phyloP scores from a whole-genome alignment of 2,113 vertebrate species.

The Gulo gulo region DNA sequence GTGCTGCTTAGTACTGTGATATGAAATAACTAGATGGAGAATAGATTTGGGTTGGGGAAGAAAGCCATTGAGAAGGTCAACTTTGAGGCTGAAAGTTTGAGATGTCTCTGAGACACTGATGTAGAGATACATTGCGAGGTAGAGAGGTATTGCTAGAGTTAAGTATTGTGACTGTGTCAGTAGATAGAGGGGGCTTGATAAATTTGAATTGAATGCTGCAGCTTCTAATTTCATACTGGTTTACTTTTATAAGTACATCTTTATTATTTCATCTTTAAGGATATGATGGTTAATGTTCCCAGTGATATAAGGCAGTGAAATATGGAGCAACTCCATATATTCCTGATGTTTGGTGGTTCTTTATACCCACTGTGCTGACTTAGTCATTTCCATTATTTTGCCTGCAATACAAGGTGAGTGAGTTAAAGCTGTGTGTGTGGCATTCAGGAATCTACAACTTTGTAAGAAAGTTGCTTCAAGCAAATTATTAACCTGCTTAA shows the following conservation, averaged over 20 bases:
- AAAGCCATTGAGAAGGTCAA: not conserved
- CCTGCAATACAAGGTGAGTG: not conserved
- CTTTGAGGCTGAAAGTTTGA: not conserved
- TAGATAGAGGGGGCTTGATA: not conserved
- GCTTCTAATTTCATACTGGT: not conserved
- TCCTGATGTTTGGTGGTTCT: not conserved
- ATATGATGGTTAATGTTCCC: not conserved
- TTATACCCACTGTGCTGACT: not conserved
- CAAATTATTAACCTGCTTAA: conserved; percentile 16
- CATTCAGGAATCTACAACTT: not conserved
- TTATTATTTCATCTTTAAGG: not conserved
- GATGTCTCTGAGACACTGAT: not conserved
- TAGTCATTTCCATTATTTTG: not conserved
- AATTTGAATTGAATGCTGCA: not conserved
- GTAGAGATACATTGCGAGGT: not conserved
- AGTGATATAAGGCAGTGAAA: not conserved
- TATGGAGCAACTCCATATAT: not conserved
- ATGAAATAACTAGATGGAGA: conserved; percentile 12
- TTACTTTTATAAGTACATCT: not conserved
- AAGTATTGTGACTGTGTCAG: not conserved
- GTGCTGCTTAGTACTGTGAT: not conserved
- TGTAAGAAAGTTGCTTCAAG: conserved; percentile 12
- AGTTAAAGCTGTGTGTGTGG: conserved; percentile 16
- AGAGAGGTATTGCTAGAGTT: not conserved
- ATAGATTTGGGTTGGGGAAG: not conserved